Base-by-base conservation (phyloP, 1,140 invertebrate species). In the Patella vulgata region DNA sequence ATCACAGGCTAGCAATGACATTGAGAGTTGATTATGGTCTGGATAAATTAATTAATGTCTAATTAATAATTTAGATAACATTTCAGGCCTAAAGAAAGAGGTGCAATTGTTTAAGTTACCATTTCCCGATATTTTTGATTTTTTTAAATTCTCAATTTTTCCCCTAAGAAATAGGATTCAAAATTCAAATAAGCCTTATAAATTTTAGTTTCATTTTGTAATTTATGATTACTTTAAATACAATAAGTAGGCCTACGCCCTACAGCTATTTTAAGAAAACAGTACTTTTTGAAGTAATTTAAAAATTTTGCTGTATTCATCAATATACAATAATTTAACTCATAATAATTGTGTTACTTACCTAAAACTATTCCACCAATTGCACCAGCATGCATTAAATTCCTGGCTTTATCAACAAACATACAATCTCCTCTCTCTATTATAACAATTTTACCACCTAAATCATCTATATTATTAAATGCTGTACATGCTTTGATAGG, bases 361-460 rank as follows among this genome's bases (percentile, higher is more conserved):
- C 86, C 86, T 63, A 97, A 85, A 8, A 97, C 90, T 73, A 99
- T 94, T 28, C 92, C 91, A 21, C 91, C 93, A 33, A 91, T 84
- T 9, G 92, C 95, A 21, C 95, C 94, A 21, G 91, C 89, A 58
- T 88, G 86, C 86, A 97, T 91, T n/a, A 96, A 86, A 75, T 89
- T 85, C 42, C 94, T 88, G 9, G 93, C 93, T 87, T 98, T 99
- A 68, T 98, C 93, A 14, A 97, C 89, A 82, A 99, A 99, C 86
- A 96, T 97, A 82, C 97, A 99, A 72, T 92, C 90, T 0, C 96
- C 95, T 27, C 97, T 87, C 76, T 91, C 89, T 44, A 96, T 89
- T 8, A 99, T 86, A 0, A 89, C 93, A 73, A 98, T 94, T 70
- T 91, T 91, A 6, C 90, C 92, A 53, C 82, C 83, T 0, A 96